Conservation (phyloP, 2,113 vertebrate genomes). For the Coptodon rendalli region DNA sequence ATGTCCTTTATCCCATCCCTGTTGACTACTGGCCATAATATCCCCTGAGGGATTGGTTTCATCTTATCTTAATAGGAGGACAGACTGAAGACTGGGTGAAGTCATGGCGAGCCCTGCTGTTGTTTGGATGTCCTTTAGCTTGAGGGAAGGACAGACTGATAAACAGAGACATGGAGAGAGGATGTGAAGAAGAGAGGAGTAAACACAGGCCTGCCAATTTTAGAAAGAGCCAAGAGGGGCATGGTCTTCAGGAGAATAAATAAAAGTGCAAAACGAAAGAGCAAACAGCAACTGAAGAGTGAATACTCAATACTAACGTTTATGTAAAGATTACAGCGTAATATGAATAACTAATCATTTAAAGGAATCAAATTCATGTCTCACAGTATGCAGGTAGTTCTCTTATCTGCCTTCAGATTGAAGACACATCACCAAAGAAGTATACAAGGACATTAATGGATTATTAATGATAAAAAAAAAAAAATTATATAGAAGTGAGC, state of each 20-base stretch:
- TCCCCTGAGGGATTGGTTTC: background rate
- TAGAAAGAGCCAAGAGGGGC: background rate
- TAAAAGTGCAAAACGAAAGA: background rate
- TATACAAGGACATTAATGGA: background rate
- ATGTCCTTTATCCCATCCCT: background rate
- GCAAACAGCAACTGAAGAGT: background rate
- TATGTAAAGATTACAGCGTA: background rate
- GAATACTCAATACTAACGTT: background rate
- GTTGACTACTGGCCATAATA: background rate
- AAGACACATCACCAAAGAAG: background rate
- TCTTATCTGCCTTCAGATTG: background rate
- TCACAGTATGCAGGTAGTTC: background rate
- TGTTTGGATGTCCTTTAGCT: constrained; percentile 57
- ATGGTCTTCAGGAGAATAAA: background rate
- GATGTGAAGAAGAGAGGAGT: constrained; percentile 8
- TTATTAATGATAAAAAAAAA: background rate
- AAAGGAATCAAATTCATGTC: background rate
- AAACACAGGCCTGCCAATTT: constrained; percentile 25
- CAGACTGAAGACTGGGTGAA: constrained; percentile 19
- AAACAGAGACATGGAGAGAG: constrained; percentile 29
- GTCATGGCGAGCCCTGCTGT: constrained; percentile 12
- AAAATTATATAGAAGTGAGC: background rate
- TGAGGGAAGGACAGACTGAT: constrained; percentile 51
- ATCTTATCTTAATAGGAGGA: constrained; percentile 43
- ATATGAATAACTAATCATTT: background rate